Evolutionary conservation across 1,140 invertebrate genomes (phyloP).

Genomic region (Drosophila subpulchrella): DNA sequence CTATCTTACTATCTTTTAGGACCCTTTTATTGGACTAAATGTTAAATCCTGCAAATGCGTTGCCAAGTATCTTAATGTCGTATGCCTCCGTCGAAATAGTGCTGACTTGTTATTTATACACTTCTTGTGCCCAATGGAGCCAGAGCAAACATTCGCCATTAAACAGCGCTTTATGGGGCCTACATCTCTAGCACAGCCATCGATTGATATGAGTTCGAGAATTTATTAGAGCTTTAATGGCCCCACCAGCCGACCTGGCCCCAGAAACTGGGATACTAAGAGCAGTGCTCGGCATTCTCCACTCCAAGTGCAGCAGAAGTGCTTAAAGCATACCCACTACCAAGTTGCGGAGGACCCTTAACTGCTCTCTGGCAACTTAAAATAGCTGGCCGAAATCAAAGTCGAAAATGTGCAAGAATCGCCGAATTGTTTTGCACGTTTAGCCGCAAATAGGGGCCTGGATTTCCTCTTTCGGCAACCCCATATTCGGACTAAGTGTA

Average conservation of each 20-base stretch:
- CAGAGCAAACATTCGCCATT: slow-evolving; percentile 33
- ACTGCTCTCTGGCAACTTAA: slow-evolving; percentile 13
- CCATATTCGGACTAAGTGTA: slow-evolving; percentile 34
- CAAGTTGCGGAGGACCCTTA: slow-evolving; percentile 49
- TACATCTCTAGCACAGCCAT: slow-evolving; percentile 26
- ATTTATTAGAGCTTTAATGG: slow-evolving; percentile 68
- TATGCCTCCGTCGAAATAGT: not conserved
- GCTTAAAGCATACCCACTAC: slow-evolving; percentile 31
- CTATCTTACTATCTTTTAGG: too few relatives aligned
- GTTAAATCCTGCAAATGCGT: not conserved
- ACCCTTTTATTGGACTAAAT: too few relatives aligned
- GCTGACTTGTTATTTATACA: slow-evolving; percentile 28
- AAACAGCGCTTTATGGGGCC: slow-evolving; percentile 55
- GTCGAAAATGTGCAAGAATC: slow-evolving; percentile 54
- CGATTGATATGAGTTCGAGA: slow-evolving; percentile 61
- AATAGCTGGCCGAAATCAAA: slow-evolving; percentile 59
- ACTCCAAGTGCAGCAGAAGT: slow-evolving; percentile 43
- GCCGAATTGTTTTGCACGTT: slow-evolving; percentile 54
- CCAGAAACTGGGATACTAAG: slow-evolving; percentile 11
- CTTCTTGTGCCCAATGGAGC: slow-evolving; percentile 7
- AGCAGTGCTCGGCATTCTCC: not conserved
- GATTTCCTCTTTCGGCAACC: slow-evolving; percentile 19
- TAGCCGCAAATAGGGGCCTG: slow-evolving; percentile 21
- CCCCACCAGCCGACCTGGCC: not conserved
- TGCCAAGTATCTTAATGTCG: slow-evolving; percentile 1